phyloP scores from a whole-genome alignment of 1,140 invertebrate species.

The Atta texana region DNA sequence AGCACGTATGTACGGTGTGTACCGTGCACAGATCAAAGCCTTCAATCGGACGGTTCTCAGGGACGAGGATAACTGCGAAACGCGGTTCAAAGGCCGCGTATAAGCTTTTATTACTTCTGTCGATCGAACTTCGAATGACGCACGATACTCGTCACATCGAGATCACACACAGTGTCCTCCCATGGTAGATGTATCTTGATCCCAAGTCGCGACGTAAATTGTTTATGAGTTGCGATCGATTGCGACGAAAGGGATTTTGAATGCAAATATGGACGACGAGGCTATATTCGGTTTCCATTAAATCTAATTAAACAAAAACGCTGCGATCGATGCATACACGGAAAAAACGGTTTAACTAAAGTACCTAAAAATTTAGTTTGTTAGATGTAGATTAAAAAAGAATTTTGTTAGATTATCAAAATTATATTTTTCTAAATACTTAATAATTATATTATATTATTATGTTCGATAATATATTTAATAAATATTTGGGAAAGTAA shows the following conservation, averaged over 20 bases:
- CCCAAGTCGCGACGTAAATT: background rate
- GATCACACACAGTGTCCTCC: background rate
- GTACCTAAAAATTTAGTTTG: no score
- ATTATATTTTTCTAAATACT: no score
- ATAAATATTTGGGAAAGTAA: no score
- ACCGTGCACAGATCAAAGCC: constrained; percentile 37
- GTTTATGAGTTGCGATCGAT: background rate
- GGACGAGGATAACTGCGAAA: constrained; percentile 3
- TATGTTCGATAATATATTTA: no score
- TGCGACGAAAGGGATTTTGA: background rate
- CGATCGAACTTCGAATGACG: constrained; percentile 2
- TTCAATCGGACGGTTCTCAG: constrained; percentile 22
- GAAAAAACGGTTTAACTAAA: no score
- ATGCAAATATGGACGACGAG: background rate
- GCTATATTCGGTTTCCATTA: background rate
- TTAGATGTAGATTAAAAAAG: no score
- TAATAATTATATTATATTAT: no score
- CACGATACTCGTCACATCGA: background rate
- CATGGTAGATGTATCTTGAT: background rate
- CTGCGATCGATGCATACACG: background rate
- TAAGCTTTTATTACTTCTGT: constrained; percentile 58
- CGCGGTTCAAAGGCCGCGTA: constrained; percentile 32
- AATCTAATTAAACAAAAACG: background rate
- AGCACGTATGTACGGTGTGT: constrained; percentile 14
- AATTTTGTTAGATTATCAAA: no score